Evolutionary conservation across 2,888 invertebrate genomes (phyloP), one percentile per base, ranked within the genome.

Genomic region (Brachyopa scutellaris): DNA sequence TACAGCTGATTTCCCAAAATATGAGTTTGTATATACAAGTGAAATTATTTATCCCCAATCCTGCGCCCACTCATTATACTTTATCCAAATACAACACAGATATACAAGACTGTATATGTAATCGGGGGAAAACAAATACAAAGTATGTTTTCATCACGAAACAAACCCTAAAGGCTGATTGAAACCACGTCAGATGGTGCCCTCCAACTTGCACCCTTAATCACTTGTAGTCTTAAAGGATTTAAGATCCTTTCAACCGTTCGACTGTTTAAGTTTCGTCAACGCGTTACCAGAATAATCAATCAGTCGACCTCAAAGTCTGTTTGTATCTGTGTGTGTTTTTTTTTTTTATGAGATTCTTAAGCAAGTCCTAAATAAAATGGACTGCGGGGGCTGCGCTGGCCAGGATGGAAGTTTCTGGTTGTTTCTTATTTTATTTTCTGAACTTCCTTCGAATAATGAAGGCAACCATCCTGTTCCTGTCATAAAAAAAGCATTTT

Each of bases 71-170:
- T 77, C 66, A 82, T 82, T 82, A 82, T 77, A 77, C 82, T 40
- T 59, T 61, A 38, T 23, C 36, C 61, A 82, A 82, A 82, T 59
- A 82, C 19, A 59, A 21, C 42, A 17, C 59, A 33, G 11, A 31
- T 19, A 49, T 40, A 47, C 49, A 31, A 57, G 13, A 55, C 38
- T 61, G 38, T n/a, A n/a, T n/a, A n/a, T n/a, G 61, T 66, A 82
- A 82, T 82, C 82, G 72, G 72, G n/a, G 72, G 33, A 82, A 66
- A 67, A 53, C 55, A 77, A 82, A 82, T 67, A 82, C 33, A 64
- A 72, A 53, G 69, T 26, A 61, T 66, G 77, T 67, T 70, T 70
- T 57, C 74, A 57, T 69, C 66, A 61, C 29, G 51, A 55, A 64
- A 67, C n/a, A 40, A 21, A 53, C 45, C 82, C 77, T 29, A 21